Evolutionary conservation across 2,113 vertebrate species (phyloP), one percentile per base, ranked within the genome.

Genomic region (Amblyornis subalaris): DNA sequence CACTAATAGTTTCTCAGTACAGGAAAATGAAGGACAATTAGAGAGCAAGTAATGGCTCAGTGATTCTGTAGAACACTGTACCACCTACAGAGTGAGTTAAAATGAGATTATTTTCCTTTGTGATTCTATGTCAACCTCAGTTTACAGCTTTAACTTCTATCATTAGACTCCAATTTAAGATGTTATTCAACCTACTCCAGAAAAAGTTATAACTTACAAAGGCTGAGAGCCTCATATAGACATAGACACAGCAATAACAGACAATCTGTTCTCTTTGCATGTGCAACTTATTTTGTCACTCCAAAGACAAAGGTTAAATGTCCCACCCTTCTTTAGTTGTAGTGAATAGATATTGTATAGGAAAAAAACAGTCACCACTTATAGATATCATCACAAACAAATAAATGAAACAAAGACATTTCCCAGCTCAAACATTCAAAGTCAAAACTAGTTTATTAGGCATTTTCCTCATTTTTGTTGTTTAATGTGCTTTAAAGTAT

Each of bases 331-430:
- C 88, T 90, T 60, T 22, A 69, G 45, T 42, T 80, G 66, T 25
- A 85, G 47, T 53, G 81, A 94, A 90, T 51, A 87, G 60, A 75
- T 90, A 61, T 13, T 73, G 31, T 53, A 76, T 62, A 95, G 92
- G 89, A 92, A 95, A 44, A 89, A 90, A 95, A 70, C 73, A 92
- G 54, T 80, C 90, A 95, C 53, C 44, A 17, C 48, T 80, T 80
- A 48, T 55, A 96, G 87, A 84, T 95, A 94, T 72, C 38, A 89
- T 73, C 92, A 95, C 54, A 96, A 93, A 83, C 47, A 90, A 95
- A 95, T 38, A 80, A 81, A 90, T 78, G 65, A 93, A 96, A 93
- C 36, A 94, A 95, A 94, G 40, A 57, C 45, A 66, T 83, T 87
- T 95, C 85, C 94, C 54, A 89, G 60, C 31, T 90, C 74, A 88